Evolutionary conservation across 2,888 invertebrate species (phyloP).

Genomic region (Lepidochitona cinerea): DNA sequence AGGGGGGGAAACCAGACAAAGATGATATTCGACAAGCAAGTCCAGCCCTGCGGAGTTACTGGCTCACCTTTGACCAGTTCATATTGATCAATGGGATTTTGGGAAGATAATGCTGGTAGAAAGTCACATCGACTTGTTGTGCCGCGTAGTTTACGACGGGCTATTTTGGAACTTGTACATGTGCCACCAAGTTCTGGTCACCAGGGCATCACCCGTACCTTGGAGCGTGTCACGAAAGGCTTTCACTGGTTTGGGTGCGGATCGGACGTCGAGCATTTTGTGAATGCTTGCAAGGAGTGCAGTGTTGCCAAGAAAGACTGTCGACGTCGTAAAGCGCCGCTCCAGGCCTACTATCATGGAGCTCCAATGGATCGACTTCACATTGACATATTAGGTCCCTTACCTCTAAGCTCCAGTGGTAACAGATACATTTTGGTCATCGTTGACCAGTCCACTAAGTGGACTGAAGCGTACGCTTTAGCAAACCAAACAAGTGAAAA

Average conservation of each 20-base stretch:
- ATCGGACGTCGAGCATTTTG: neutral
- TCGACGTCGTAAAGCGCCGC: neutral
- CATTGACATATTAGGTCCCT: neutral
- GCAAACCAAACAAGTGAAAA: neutral
- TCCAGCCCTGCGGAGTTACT: no score
- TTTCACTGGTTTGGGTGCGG: neutral
- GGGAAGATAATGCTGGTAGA: no score
- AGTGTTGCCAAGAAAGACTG: neutral
- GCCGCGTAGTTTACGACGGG: no score
- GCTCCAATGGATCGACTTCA: neutral
- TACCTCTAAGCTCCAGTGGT: neutral
- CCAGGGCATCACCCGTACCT: neutral
- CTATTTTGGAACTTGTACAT: no score
- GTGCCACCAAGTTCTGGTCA: neutral
- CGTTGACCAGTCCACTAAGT: neutral
- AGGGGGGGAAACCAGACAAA: no score
- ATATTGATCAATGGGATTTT: no score
- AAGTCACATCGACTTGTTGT: no score
- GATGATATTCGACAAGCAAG: no score
- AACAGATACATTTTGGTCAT: neutral
- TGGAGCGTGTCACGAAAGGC: neutral
- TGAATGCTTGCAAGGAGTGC: neutral
- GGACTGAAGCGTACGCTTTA: neutral
- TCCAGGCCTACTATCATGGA: neutral
- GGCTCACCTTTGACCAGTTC: no score